Base-by-base conservation (phyloP, 2,797 vertebrate genomes). In the Myotis myotis region DNA sequence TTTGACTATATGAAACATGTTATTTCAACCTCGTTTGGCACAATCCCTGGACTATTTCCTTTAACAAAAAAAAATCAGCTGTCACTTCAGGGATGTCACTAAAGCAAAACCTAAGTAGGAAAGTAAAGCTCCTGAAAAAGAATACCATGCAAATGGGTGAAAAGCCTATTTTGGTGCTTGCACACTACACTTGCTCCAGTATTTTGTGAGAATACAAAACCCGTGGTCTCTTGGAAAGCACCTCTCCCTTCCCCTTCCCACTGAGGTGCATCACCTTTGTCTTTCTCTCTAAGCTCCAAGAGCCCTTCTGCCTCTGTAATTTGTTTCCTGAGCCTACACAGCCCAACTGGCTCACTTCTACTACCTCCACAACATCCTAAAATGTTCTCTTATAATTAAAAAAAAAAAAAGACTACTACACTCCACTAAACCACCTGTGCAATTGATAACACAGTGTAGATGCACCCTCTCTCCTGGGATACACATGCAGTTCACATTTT, bases 71-170 rank as follows among this genome's bases (percentile, higher is more conserved):
- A 75, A 41, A 84, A 33, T 22, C 78, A 93, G 41, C 49, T 91
- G 36, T n/a, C 70, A 53, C 41, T 81, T 76, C 55, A 72, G 33
- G 66, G 30, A 51, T 80, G 44, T 30, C 57, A 76, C 11, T 22
- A 87, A 96, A 93, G 36, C 19, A 71, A 36, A 94, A 74, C n/a
- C 8, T 28, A 91, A 78, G 25, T 64, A 82, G 60, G 57, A 82
- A 47, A 36, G 64, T 41, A 68, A 75, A 70, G 25, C 19, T 55
- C 25, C 55, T 70, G 49, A n/a, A 44, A 89, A 51, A 57, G 9
- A 91, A 79, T 5, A 47, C 28, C 62, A 78, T 36, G 75, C 30
- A 71, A 76, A 68, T 20, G 70, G 83, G 23, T 30, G 53, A 87
- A 75, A 71, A 70, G 2, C 33, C 23, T 51, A 25, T 33, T 41